phyloP scores from a whole-genome alignment of 2,888 invertebrate species.

The Philopedon plagiatum region DNA sequence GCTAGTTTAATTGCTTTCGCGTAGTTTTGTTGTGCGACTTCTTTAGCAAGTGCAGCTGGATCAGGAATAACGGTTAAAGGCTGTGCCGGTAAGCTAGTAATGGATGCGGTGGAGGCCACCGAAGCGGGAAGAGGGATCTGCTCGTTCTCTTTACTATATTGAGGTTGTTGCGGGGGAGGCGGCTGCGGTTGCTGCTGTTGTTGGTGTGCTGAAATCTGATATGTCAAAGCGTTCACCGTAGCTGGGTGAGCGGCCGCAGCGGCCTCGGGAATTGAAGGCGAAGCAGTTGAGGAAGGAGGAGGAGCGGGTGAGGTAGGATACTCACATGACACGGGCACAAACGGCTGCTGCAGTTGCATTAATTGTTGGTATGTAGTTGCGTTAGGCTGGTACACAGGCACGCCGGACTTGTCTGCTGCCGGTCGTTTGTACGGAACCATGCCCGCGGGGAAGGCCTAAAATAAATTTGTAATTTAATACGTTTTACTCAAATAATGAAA shows the following conservation, averaged over 20 bases:
- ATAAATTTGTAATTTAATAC: slow-evolving; percentile 30
- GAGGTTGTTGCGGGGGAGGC: slow-evolving; percentile 56
- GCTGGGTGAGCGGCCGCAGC: slow-evolving; percentile 60
- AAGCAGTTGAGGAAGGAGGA: slow-evolving; percentile 63
- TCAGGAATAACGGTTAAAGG: slow-evolving; percentile 68
- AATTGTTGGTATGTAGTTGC: slow-evolving; percentile 95
- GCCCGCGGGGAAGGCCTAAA: slow-evolving; percentile 93
- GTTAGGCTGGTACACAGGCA: slow-evolving; percentile 95
- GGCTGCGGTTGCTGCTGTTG: slow-evolving; percentile 54
- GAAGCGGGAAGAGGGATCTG: slow-evolving; percentile 55
- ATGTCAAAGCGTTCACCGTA: slow-evolving; percentile 38
- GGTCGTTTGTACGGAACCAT: slow-evolving; percentile 97
- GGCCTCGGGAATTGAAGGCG: slow-evolving; percentile 59
- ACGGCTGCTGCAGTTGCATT: slow-evolving; percentile 95
- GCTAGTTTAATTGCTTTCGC: slow-evolving; percentile 81
- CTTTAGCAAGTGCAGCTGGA: slow-evolving; percentile 81
- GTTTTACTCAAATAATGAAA: too few relatives aligned
- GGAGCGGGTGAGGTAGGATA: slow-evolving; percentile 83
- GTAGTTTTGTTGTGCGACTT: slow-evolving; percentile 87
- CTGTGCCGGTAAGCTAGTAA: slow-evolving; percentile 55
- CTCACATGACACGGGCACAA: slow-evolving; percentile 99
- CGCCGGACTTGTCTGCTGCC: slow-evolving; percentile 95
- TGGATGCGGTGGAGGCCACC: slow-evolving; percentile 50
- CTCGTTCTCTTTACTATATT: slow-evolving; percentile 63
- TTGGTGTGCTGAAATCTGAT: slow-evolving; percentile 36